Conservation (phyloP, 2,888 invertebrate species). For the Ligdia adustata region DNA sequence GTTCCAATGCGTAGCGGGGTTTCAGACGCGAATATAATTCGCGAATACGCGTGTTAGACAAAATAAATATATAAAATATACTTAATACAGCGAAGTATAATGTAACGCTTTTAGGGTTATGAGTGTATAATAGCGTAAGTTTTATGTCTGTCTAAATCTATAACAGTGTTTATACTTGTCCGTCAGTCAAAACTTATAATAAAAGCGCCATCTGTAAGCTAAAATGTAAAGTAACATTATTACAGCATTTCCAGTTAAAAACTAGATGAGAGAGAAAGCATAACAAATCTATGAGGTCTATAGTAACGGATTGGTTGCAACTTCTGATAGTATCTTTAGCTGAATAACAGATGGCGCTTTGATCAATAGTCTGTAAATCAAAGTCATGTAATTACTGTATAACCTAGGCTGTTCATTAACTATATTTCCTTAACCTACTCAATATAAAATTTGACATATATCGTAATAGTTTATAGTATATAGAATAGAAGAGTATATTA, state of each 20-base stretch:
- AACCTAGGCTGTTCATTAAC: conserved; percentile 8
- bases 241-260: too few relatives aligned
- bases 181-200: not conserved
- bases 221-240: not conserved
- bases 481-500: conserved; percentile 11
- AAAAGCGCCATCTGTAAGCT: conserved; percentile 6
- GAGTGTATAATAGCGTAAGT: conserved; percentile 11
- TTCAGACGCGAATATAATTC: conserved; percentile 65
- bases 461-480: conserved; percentile 3
- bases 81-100: conserved; percentile 16
- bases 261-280: too few relatives aligned
- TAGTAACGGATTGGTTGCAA: too few relatives aligned
- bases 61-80: conserved; percentile 4
- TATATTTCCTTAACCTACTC: not conserved
- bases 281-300: too few relatives aligned
- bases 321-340: not conserved
- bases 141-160: conserved; percentile 2
- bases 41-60: conserved; percentile 26
- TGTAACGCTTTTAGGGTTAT: conserved; percentile 21
- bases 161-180: conserved; percentile 12
- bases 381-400: conserved; percentile 3
- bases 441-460: conserved; percentile 6
- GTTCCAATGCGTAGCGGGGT: too few relatives aligned
- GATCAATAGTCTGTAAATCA: not conserved
- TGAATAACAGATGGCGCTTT: conserved; percentile 14